A percentile compares a stretch with the other conserved stretches of the same genome.
phyloP scores from a whole-genome alignment of 1,140 invertebrate genomes.

The Penaeus vannamei region DNA sequence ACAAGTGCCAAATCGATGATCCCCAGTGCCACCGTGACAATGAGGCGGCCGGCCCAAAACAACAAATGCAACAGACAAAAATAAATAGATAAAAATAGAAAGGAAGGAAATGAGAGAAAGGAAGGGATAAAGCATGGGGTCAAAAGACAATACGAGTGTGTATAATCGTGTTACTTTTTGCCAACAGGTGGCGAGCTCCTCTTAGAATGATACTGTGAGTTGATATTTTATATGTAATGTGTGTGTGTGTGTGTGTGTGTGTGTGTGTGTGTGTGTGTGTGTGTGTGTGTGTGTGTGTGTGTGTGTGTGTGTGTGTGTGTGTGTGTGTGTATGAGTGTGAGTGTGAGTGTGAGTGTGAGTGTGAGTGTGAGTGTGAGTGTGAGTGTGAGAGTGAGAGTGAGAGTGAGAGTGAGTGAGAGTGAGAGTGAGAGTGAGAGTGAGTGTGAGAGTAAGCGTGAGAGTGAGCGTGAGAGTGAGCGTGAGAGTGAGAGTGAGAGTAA shows the following conservation, averaged over 20 bases:
- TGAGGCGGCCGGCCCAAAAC: too few relatives aligned
- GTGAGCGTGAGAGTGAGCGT: too few relatives aligned
- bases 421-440: background rate
- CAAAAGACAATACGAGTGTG: background rate
- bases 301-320: slow-evolving; percentile 23
- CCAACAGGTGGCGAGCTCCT: too few relatives aligned
- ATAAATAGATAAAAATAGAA: too few relatives aligned
- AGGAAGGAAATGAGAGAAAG: background rate
- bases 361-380: background rate
- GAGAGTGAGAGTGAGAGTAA: background rate
- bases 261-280: slow-evolving; percentile 37
- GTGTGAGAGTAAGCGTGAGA: too few relatives aligned
- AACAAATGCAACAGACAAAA: too few relatives aligned
- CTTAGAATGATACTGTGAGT: too few relatives aligned
- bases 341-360: background rate
- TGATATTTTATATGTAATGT: too few relatives aligned
- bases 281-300: slow-evolving; percentile 31
- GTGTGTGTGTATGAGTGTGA: background rate
- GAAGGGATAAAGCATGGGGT: background rate
- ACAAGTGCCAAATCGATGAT: too few relatives aligned
- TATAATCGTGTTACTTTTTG: too few relatives aligned
- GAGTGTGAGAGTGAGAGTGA: background rate
- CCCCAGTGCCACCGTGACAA: too few relatives aligned
- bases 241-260: background rate
- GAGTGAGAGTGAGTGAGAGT: background rate